Evolutionary conservation across 1,140 invertebrate species (phyloP).

Genomic region (Drosophila nannoptera): DNA sequence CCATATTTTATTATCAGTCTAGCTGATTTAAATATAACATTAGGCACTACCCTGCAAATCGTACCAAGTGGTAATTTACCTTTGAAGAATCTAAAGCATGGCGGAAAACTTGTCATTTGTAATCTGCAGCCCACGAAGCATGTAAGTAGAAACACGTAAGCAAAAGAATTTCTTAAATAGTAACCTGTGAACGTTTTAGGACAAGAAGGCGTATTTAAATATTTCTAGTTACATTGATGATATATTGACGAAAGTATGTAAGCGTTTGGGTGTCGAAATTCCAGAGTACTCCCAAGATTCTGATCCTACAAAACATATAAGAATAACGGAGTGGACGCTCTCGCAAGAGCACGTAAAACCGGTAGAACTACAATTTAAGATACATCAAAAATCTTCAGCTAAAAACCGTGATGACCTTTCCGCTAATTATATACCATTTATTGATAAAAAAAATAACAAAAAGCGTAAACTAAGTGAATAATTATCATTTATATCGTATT

Average conservation of each 20-base stretch:
- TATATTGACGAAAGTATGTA: constrained; percentile 88
- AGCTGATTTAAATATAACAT: constrained; percentile 94
- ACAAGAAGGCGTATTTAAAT: constrained; percentile 93
- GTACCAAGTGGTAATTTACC: constrained; percentile 97
- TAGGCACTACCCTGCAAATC: constrained; percentile 98
- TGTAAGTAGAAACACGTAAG: constrained; percentile 82
- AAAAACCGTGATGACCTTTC: constrained; percentile 16
- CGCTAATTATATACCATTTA: not conserved
- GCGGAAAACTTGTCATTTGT: constrained; percentile 94
- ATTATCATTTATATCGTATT: constrained; percentile 2
- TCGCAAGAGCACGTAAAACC: constrained; percentile 59
- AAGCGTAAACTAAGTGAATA: constrained; percentile 28
- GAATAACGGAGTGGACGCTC: constrained; percentile 84
- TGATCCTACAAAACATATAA: constrained; percentile 84
- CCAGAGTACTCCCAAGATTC: constrained; percentile 83
- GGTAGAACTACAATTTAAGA: constrained; percentile 57
- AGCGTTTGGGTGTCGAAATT: constrained; percentile 85
- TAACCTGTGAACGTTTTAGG: constrained; percentile 80
- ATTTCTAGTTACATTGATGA: constrained; percentile 95
- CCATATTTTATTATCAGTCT: constrained; percentile 80
- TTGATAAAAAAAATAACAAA: constrained; percentile 21
- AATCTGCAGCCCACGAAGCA: constrained; percentile 99
- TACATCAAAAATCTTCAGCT: constrained; percentile 34
- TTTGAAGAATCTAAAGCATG: constrained; percentile 91
- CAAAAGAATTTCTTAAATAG: not conserved